Evolutionary conservation across 2,888 invertebrate species (phyloP).

Genomic region (Archips xylosteana): DNA sequence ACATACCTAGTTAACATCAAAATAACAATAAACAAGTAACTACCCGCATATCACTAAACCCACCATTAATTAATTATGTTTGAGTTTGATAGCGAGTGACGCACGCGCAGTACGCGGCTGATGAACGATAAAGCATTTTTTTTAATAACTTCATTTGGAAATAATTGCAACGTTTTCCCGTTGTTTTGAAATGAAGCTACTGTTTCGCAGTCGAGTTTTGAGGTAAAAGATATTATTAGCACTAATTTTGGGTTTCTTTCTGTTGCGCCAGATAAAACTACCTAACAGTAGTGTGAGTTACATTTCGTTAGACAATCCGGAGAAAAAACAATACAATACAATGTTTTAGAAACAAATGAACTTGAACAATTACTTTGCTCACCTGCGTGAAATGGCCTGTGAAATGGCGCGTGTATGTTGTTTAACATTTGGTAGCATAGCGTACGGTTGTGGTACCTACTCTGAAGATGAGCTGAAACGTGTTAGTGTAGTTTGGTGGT

Average conservation of each 20-base stretch:
- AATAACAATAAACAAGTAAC: constrained; percentile 12
- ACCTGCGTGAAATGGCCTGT: too few relatives aligned
- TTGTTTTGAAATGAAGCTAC: background rate
- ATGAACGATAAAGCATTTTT: constrained; percentile 31
- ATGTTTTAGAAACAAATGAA: too few relatives aligned
- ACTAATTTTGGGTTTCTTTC: background rate
- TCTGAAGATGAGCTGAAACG: too few relatives aligned
- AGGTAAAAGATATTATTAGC: background rate
- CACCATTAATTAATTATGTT: constrained; percentile 40
- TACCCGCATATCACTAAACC: constrained; percentile 28
- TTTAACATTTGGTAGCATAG: too few relatives aligned
- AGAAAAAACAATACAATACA: too few relatives aligned
- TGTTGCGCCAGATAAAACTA: background rate
- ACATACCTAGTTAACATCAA: background rate
- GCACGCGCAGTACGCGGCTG: constrained; percentile 24
- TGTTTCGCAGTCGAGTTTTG: background rate
- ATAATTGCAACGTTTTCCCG: constrained; percentile 1
- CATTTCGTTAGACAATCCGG: too few relatives aligned
- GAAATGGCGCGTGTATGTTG: too few relatives aligned
- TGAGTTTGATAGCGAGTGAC: constrained; percentile 39
- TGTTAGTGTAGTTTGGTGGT: too few relatives aligned
- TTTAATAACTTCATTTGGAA: constrained; percentile 3
- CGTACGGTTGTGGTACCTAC: too few relatives aligned
- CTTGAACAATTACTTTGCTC: too few relatives aligned
- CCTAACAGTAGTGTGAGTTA: too few relatives aligned